phyloP scores from a whole-genome alignment of 2,888 invertebrate genomes.

The Agonopterix arenella region DNA sequence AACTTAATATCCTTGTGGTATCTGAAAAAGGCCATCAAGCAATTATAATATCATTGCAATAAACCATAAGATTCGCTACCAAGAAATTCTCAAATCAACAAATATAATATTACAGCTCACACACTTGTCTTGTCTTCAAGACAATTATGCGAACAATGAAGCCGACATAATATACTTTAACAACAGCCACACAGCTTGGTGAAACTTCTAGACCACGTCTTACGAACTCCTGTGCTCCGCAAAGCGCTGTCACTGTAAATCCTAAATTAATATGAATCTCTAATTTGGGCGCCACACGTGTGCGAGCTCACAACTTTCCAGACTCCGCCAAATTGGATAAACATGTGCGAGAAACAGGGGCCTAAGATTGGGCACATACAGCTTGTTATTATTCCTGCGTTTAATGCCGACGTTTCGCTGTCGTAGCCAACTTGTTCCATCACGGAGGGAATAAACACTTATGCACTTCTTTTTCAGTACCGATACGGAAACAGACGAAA shows the following conservation, averaged over 20 bases:
- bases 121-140: conserved; percentile 1
- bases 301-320: conserved; percentile 73
- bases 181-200: neutral
- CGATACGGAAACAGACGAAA: no score
- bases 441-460: no score
- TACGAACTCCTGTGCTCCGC: conserved; percentile 30
- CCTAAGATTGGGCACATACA: conserved; percentile 26
- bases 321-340: conserved; percentile 74
- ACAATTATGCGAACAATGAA: neutral
- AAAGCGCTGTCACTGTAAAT: conserved; percentile 53
- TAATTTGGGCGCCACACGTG: conserved; percentile 73
- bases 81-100: no score
- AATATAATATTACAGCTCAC: no score
- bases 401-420: no score
- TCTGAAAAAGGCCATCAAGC: no score
- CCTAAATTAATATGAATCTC: conserved; percentile 75
- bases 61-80: no score
- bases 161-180: neutral
- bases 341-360: conserved; percentile 61
- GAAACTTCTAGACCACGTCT: conserved; percentile 40
- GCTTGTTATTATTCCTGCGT: neutral
- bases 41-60: no score
- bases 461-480: no score
- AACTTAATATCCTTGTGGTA: no score
- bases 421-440: no score